Evolutionary conservation across 2,888 invertebrate genomes (phyloP).

Genomic region (Seladonia tumulorum): DNA sequence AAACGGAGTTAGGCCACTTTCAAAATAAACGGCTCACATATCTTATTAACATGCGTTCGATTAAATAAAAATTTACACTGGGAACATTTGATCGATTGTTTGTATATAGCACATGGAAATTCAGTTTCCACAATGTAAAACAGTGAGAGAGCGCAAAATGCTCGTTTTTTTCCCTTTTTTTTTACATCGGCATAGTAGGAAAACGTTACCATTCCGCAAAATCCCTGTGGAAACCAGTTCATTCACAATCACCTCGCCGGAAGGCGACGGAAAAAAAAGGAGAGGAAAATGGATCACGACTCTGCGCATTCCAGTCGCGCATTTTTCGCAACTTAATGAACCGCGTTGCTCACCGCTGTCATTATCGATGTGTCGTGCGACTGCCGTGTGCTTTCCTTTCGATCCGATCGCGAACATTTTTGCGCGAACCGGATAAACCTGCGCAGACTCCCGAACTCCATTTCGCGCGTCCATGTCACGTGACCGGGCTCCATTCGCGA

Average conservation of each 20-base stretch:
- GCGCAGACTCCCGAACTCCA: constrained; percentile 15
- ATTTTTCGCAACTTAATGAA: constrained; percentile 36
- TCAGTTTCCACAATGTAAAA: neutral
- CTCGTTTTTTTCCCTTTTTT: neutral
- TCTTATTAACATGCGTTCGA: too few relatives aligned
- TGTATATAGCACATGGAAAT: neutral
- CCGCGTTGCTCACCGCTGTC: constrained; percentile 13
- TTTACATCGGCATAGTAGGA: neutral
- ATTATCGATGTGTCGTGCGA: constrained; percentile 36
- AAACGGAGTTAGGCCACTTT: too few relatives aligned
- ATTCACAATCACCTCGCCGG: constrained; percentile 42
- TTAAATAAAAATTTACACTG: too few relatives aligned
- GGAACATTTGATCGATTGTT: too few relatives aligned
- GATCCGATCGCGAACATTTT: neutral
- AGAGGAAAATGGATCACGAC: constrained; percentile 52
- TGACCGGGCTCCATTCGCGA: constrained; percentile 18
- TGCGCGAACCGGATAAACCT: neutral
- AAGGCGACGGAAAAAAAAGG: constrained; percentile 37
- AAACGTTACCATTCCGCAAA: constrained; percentile 2
- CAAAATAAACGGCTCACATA: too few relatives aligned
- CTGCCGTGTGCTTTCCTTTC: constrained; percentile 31
- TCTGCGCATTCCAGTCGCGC: constrained; percentile 32
- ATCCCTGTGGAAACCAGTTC: constrained; percentile 44
- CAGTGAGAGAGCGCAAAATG: neutral
- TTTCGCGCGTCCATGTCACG: constrained; percentile 32